Evolutionary conservation across 2,113 vertebrate genomes (phyloP).

Genomic region (Channa maculata): DNA sequence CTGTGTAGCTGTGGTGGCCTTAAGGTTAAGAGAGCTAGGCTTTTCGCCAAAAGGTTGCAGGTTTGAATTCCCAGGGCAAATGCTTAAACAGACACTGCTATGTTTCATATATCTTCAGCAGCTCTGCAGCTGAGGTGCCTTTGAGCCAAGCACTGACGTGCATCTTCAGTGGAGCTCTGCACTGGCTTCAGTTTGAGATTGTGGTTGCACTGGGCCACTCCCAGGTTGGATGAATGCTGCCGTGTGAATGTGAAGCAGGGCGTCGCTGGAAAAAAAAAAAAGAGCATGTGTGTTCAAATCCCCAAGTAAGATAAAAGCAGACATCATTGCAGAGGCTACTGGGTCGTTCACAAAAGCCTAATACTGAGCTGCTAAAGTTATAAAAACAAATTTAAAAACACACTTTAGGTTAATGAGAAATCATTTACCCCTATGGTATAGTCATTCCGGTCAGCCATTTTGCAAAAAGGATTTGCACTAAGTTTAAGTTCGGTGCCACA

Average conservation of each 20-base stretch:
- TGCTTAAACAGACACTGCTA: conserved; percentile 1
- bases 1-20: conserved; percentile 49
- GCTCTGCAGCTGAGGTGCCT: conserved; percentile 23
- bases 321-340: conserved; percentile 31
- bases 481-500: conserved; percentile 49
- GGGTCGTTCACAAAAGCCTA: conserved; percentile 18
- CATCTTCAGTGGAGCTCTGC: conserved; percentile 28
- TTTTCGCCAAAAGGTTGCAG: conserved; percentile 39
- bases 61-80: conserved; percentile 35
- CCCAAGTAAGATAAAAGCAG: conserved; percentile 44
- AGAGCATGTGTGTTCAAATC: conserved; percentile 23
- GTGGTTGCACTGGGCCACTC: conserved; percentile 41
- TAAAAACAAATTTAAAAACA: conserved; percentile 56
- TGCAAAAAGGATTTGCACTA: conserved; percentile 38
- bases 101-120: not conserved
- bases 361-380: conserved; percentile 33
- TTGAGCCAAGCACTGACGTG: conserved; percentile 39
- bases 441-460: conserved; percentile 54
- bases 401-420: conserved; percentile 47
- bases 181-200: conserved; percentile 25
- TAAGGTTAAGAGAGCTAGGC: conserved; percentile 56
- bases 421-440: conserved; percentile 34
- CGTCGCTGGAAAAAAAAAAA: conserved; percentile 47
- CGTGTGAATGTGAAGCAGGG: conserved; percentile 49
- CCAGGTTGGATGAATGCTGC: conserved; percentile 38